Conservation (phyloP, 1,140 invertebrate species). For the Drosophila sturtevanti region DNA sequence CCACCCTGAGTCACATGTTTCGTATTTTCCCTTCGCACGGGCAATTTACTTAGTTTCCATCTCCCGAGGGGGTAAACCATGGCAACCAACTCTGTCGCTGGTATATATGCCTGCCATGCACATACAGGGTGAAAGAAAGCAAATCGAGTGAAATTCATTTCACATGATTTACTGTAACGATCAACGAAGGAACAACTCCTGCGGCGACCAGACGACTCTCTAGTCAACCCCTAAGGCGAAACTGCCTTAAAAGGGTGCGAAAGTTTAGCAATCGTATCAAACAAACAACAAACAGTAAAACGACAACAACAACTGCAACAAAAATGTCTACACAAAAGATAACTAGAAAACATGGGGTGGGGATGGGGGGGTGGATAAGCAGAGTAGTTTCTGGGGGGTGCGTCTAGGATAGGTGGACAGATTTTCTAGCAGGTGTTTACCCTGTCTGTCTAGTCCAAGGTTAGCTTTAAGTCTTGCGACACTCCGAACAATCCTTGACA, state of each 20-base stretch:
- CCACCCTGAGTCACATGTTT: constrained; percentile 53
- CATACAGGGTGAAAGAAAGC: constrained; percentile 27
- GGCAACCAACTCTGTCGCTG: constrained; percentile 13
- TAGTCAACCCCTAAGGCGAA: constrained; percentile 46
- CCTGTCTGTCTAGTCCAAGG: constrained; percentile 24
- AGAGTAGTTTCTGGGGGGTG: constrained; percentile 36
- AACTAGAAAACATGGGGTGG: not conserved
- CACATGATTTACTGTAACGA: constrained; percentile 79
- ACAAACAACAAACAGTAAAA: constrained; percentile 38
- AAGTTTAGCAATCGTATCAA: constrained; percentile 67
- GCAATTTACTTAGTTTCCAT: constrained; percentile 67
- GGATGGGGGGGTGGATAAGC: no score
- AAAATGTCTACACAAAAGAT: not conserved
- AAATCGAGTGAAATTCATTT: constrained; percentile 72
- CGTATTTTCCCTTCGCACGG: constrained; percentile 46
- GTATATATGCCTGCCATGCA: not conserved
- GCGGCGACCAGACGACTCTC: constrained; percentile 39
- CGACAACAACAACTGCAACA: constrained; percentile 1
- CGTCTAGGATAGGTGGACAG: constrained; percentile 39
- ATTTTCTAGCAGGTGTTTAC: constrained; percentile 22
- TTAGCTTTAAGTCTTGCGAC: constrained; percentile 38
- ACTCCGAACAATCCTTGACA: constrained; percentile 56
- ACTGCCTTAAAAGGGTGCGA: constrained; percentile 65
- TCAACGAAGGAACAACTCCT: constrained; percentile 66
- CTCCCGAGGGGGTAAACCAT: constrained; percentile 32